phyloP scores from a whole-genome alignment of 1,140 invertebrate species.

The Brachionus rubens region DNA sequence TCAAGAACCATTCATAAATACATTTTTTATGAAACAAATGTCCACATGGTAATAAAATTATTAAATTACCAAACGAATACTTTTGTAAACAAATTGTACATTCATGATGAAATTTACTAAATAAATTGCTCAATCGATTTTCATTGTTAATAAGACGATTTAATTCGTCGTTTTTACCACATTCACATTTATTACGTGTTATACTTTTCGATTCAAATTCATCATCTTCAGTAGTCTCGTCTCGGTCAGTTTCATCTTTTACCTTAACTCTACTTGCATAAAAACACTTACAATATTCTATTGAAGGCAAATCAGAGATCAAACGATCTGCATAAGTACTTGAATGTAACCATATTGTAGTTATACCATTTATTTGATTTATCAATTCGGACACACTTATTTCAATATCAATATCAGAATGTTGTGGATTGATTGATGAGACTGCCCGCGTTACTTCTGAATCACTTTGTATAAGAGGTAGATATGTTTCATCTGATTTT shows the following conservation, averaged over 20 bases:
- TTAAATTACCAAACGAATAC: slow-evolving; percentile 1
- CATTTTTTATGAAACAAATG: slow-evolving; percentile 44
- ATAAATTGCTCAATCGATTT: background rate
- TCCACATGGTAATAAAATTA: slow-evolving; percentile 32
- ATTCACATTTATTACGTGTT: background rate
- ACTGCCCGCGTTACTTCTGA: background rate
- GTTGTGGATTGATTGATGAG: background rate
- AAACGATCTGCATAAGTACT: slow-evolving; percentile 34
- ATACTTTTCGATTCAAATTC: background rate
- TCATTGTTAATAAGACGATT: background rate
- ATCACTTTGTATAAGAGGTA: background rate
- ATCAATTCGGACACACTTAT: slow-evolving; percentile 44
- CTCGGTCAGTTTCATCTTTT: slow-evolving; percentile 28
- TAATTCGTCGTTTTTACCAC: slow-evolving; percentile 31
- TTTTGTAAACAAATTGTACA: slow-evolving; percentile 44
- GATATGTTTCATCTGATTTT: background rate
- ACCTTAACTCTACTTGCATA: background rate
- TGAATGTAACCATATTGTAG: slow-evolving; percentile 40
- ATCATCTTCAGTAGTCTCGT: slow-evolving; percentile 37
- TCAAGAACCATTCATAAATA: slow-evolving; percentile 44
- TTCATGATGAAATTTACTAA: slow-evolving; percentile 24
- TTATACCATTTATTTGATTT: slow-evolving; percentile 43
- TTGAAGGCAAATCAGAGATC: background rate
- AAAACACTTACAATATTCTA: slow-evolving; percentile 44
- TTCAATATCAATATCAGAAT: slow-evolving; percentile 14